Evolutionary conservation across 1,140 invertebrate species (phyloP).

Genomic region (Cydia strobilella): DNA sequence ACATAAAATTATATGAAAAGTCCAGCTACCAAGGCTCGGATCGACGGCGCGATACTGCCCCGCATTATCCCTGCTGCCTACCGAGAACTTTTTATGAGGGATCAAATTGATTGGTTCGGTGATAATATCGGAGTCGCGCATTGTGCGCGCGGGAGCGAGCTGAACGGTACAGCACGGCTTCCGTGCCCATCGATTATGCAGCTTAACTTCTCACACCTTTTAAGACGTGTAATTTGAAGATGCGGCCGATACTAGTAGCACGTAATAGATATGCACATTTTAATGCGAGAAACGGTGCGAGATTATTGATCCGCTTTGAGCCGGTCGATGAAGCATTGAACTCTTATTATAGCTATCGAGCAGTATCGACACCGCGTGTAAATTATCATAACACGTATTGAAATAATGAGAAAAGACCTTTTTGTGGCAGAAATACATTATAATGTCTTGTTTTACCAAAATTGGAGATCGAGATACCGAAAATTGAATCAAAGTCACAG

Average conservation of each 20-base stretch:
- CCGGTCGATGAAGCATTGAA: slow-evolving; percentile 29
- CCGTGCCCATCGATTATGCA: slow-evolving; percentile 48
- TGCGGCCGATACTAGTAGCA: slow-evolving; percentile 40
- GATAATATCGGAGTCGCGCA: slow-evolving; percentile 71
- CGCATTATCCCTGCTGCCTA: slow-evolving; percentile 66
- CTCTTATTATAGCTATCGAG: slow-evolving; percentile 26
- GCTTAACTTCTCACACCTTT: slow-evolving; percentile 60
- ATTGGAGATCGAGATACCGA: slow-evolving; percentile 41
- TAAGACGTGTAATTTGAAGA: slow-evolving; percentile 55
- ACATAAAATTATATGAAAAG: slow-evolving; percentile 78
- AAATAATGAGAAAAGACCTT: slow-evolving; percentile 35
- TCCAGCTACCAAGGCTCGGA: slow-evolving; percentile 68
- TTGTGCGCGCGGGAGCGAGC: slow-evolving; percentile 50
- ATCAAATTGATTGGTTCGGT: slow-evolving; percentile 78
- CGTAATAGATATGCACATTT: slow-evolving; percentile 57
- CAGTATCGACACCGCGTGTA: not conserved
- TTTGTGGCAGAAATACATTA: slow-evolving; percentile 39
- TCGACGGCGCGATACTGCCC: slow-evolving; percentile 66
- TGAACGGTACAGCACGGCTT: slow-evolving; percentile 37
- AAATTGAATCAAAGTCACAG: slow-evolving; percentile 54
- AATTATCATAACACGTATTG: slow-evolving; percentile 13
- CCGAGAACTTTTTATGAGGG: slow-evolving; percentile 76
- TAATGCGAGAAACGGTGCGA: slow-evolving; percentile 45
- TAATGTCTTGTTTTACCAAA: slow-evolving; percentile 53
- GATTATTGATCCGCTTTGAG: slow-evolving; percentile 35